Conservation (phyloP, 1,140 invertebrate species). For the Drosophila ironensis region DNA sequence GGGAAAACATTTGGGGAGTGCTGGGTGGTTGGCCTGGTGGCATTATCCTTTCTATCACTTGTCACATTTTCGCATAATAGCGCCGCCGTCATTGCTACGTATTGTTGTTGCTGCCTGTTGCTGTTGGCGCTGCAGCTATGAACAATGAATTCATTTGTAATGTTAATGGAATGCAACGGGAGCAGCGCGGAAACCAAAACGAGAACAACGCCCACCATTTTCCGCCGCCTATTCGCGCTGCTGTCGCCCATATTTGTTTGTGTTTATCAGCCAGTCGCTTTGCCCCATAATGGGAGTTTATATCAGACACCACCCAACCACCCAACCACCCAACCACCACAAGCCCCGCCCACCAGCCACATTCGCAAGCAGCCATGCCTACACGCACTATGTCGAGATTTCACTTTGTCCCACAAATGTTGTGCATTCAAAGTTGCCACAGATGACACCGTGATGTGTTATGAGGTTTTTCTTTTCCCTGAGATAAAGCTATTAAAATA, state of each 20-base stretch:
- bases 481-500: too few species aligned
- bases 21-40: not conserved
- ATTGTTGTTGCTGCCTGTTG: conserved; percentile 28
- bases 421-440: not conserved
- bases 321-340: not conserved
- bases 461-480: not conserved
- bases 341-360: not conserved
- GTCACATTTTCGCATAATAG: conserved; percentile 75
- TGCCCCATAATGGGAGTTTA: conserved; percentile 22
- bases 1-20: conserved; percentile 1
- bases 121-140: conserved; percentile 35
- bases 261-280: conserved; percentile 46
- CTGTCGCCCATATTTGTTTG: conserved; percentile 40
- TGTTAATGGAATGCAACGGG: conserved; percentile 73
- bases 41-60: conserved; percentile 76
- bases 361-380: conserved; percentile 14
- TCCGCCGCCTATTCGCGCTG: conserved; percentile 50
- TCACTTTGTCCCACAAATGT: conserved; percentile 5
- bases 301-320: not conserved
- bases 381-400: conserved; percentile 17
- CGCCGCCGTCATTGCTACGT: conserved; percentile 34
- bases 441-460: not conserved
- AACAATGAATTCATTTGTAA: conserved; percentile 80
- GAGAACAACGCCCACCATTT: conserved; percentile 47
- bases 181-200: conserved; percentile 30